Conservation (phyloP, 2,888 invertebrate species). For the Cynaeus angustus region DNA sequence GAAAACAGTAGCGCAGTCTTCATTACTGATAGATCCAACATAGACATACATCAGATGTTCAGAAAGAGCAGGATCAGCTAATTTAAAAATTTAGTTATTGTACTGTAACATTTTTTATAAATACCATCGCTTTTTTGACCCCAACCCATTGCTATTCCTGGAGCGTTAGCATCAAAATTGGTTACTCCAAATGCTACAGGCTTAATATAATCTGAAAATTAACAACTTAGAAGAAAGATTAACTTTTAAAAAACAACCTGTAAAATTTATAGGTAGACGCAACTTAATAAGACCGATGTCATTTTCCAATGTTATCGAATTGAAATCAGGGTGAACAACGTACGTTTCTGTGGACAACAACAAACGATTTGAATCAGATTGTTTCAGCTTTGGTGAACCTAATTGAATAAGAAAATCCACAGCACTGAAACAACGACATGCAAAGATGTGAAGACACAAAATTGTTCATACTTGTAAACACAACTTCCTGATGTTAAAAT, state of each 20-base stretch:
- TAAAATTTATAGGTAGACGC: background rate
- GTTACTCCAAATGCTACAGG: no score
- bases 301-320: conserved; percentile 12
- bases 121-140: no score
- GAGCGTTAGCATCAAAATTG: no score
- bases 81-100: no score
- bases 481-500: conserved; percentile 19
- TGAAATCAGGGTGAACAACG: conserved; percentile 19
- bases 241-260: background rate
- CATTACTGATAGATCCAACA: conserved; percentile 5
- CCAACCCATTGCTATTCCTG: no score
- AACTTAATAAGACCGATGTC: conserved; percentile 16
- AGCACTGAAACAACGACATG: background rate
- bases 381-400: no score
- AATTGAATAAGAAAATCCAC: no score
- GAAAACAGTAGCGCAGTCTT: conserved; percentile 22
- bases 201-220: conserved; percentile 6
- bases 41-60: conserved; percentile 13
- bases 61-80: conserved; percentile 4
- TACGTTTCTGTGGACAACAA: background rate
- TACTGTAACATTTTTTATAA: no score
- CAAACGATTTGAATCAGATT: conserved; percentile 15
- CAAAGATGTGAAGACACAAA: background rate
- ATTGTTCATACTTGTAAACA: conserved; percentile 14
- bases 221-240: no score